These are phyloP conservation scores for Piprites chloris DNA, from an alignment of 2,113 vertebrate species.

Conservation along the genomic window DNA sequence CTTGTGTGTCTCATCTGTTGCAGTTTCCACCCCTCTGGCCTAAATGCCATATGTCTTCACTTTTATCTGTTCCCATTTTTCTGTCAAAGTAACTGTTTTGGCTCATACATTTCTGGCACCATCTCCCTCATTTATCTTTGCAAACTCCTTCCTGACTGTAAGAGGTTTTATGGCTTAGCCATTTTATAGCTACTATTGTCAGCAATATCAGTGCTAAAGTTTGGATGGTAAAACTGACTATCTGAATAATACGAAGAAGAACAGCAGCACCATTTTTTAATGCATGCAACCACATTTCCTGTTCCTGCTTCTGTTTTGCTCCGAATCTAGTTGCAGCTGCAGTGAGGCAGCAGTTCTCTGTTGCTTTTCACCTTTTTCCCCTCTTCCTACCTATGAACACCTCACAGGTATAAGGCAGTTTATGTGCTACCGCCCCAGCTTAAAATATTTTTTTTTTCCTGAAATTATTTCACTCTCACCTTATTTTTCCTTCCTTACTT, in stretches of 20 bases:
- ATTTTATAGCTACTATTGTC: neutral
- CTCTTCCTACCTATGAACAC: neutral
- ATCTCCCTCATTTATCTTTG: neutral
- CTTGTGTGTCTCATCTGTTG: neutral
- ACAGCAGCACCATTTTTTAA: neutral
- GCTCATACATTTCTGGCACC: neutral
- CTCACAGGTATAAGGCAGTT: neutral
- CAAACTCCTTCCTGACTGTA: neutral
- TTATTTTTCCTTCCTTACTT: neutral
- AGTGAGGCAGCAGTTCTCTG: neutral
- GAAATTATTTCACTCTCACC: neutral
- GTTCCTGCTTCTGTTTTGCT: neutral
- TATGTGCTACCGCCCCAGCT: neutral
- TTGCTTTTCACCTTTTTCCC: neutral
- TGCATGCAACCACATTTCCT: neutral
- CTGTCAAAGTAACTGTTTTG: slow-evolving; percentile 9
- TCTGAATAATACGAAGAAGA: neutral
- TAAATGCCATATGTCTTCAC: neutral
- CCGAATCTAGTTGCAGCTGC: neutral
- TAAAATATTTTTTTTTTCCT: neutral
- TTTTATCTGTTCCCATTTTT: neutral
- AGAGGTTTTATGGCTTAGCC: neutral
- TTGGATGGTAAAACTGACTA: neutral
- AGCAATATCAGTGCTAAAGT: neutral
- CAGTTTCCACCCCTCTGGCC: neutral